These are phyloP conservation scores for Subacronicta megacephala DNA, from an alignment of 2,888 invertebrate genomes.

Conservation along the genomic window DNA sequence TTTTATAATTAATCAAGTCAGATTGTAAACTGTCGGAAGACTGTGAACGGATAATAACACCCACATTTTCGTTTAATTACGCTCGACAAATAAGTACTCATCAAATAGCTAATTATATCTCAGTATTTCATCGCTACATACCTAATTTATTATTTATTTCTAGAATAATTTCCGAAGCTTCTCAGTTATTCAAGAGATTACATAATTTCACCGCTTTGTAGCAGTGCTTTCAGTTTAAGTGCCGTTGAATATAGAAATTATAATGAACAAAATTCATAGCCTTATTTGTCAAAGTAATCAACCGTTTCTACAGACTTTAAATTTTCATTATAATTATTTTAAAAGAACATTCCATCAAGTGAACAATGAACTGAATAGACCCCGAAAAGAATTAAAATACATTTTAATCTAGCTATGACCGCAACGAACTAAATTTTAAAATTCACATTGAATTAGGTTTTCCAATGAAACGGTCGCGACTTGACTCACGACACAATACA, in stretches of 20 bases:
- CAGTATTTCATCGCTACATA: too few species aligned
- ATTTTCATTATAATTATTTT: slow-evolving; percentile 39
- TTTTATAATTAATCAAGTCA: not conserved
- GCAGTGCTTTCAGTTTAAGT: slow-evolving; percentile 7
- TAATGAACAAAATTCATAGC: slow-evolving; percentile 35
- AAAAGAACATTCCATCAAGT: slow-evolving; percentile 28
- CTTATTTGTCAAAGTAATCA: slow-evolving; percentile 35
- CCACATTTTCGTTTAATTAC: too few species aligned
- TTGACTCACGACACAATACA: slow-evolving; percentile 81
- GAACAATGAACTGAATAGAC: slow-evolving; percentile 19
- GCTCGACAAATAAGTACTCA: too few species aligned
- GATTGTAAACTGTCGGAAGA: too few species aligned
- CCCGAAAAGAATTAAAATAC: slow-evolving; percentile 10
- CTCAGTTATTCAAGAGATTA: not conserved
- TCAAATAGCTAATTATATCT: too few species aligned
- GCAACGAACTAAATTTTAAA: slow-evolving; percentile 49
- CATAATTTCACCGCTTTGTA: too few species aligned
- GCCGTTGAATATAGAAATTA: slow-evolving; percentile 31
- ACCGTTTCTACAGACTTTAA: slow-evolving; percentile 30
- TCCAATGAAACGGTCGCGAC: slow-evolving; percentile 70
- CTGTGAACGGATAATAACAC: too few species aligned
- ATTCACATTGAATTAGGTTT: slow-evolving; percentile 67
- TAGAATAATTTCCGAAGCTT: not conserved
- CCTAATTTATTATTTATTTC: too few species aligned
- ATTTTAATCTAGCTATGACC: slow-evolving; percentile 24